These are phyloP conservation scores for Ormyrus rosae DNA, from an alignment of 2,888 invertebrate species.

Conservation along the genomic window DNA sequence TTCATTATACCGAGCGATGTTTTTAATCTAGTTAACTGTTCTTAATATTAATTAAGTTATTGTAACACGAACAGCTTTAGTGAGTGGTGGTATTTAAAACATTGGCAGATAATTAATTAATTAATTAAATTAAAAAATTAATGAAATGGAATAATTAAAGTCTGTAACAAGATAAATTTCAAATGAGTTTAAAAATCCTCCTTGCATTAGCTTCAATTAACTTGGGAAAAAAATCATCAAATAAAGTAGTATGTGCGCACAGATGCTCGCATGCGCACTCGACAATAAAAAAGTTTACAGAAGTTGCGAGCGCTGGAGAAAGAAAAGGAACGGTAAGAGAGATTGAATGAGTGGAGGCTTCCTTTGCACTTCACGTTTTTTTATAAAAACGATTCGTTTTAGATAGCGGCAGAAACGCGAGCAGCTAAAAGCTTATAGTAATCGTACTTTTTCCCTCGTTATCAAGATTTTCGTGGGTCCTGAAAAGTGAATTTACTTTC, in stretches of 20 bases:
- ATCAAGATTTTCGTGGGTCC: constrained; percentile 64
- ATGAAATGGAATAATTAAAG: background rate
- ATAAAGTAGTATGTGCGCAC: constrained; percentile 8
- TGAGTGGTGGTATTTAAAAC: no score
- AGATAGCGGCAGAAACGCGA: constrained; percentile 30
- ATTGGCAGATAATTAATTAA: no score
- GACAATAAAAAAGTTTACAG: background rate
- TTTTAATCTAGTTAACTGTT: no score
- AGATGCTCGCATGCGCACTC: background rate
- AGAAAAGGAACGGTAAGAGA: background rate
- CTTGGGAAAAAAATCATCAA: constrained; percentile 18
- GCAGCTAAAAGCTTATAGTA: constrained; percentile 58
- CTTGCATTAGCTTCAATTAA: constrained; percentile 36
- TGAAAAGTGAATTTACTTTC: constrained; percentile 66
- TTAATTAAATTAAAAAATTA: no score
- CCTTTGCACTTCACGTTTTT: background rate
- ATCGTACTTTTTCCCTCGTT: constrained; percentile 62
- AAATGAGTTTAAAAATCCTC: background rate
- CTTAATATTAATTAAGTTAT: no score
- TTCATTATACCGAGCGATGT: no score
- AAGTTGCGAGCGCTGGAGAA: background rate
- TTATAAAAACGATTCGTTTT: constrained; percentile 40
- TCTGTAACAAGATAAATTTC: background rate
- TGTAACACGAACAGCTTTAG: no score
- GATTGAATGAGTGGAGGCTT: background rate